Base-by-base conservation (phyloP, 2,113 vertebrate genomes). In the Oreochromis aureus region DNA sequence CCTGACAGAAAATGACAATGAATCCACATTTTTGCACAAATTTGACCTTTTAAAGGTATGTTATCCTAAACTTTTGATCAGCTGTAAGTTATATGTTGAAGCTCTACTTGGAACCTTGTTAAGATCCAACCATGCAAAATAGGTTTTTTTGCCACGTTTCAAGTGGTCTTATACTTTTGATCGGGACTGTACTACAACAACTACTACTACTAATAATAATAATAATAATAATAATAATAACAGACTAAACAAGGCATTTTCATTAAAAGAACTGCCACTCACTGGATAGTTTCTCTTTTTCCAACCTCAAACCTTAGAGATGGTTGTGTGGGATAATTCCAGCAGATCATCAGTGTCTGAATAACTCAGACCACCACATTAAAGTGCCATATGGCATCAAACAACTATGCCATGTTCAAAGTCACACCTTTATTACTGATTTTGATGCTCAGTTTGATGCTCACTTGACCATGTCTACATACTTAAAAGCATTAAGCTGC, bases 151-250 rank as follows among this genome's bases (percentile, higher is more conserved):
- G 3, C 3, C 19, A 55, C 24, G 10, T 56, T 56, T 27, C 54
- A 56, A 0, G 55, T 24, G 6, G 55, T 27, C 24, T 58, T 58
- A 15, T 15, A 58, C 55, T 8, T 58, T 27, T 0, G 12, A 15
- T 58, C 5, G 6, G 55, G 24, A 27, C 56, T 30, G 13, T 58
- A 58, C 54, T 56, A 56, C 3, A 7, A 0, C n/a, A 24, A 56
- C 54, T 0, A 55, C 5, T 0, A 22, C 19, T 11, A 54, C 10
- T 5, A 53, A 2, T 12, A 44, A 3, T 44, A 54, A 0, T 54
- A 55, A 6, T 55, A 55, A 24, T 55, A 56, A 56, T 51, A 53
- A 19, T 19, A 53, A 53, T 7, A 13, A 13, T 15, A 58, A 58
- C 12, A 56, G 55, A 27, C 55, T 27, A 27, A 56, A 5, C 22